phyloP scores from a whole-genome alignment of 2,888 invertebrate species.

The Yponomeuta evonymella region DNA sequence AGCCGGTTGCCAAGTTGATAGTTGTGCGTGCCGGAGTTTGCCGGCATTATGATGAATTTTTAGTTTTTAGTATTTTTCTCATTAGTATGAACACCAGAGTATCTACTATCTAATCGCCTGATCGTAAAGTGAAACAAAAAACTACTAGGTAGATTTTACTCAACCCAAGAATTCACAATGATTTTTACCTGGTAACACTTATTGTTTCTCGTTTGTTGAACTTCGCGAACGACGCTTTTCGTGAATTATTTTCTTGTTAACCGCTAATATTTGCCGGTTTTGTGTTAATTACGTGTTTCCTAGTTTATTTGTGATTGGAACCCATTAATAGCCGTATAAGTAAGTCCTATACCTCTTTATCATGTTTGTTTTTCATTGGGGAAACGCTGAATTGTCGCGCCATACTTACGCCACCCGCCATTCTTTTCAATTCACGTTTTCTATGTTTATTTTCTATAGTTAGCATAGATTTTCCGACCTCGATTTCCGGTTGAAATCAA shows the following conservation, averaged over 20 bases:
- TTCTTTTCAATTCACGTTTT: constrained; percentile 34
- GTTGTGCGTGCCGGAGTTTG: too few relatives aligned
- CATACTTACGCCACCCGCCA: constrained; percentile 64
- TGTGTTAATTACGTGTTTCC: neutral
- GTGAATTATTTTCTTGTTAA: neutral
- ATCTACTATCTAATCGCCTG: too few relatives aligned
- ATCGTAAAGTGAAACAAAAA: neutral
- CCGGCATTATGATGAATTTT: too few relatives aligned
- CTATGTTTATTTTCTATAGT: constrained; percentile 31
- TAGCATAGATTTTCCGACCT: constrained; percentile 21
- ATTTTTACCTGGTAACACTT: neutral
- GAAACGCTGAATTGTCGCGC: constrained; percentile 38
- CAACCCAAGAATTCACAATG: neutral
- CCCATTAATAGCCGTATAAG: neutral
- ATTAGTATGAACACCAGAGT: too few relatives aligned
- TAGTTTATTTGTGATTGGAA: constrained; percentile 19
- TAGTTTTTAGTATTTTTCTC: too few relatives aligned
- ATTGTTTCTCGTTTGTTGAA: constrained; percentile 3
- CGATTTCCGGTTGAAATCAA: constrained; percentile 9
- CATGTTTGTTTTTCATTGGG: constrained; percentile 16
- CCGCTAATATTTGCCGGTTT: constrained; percentile 4
- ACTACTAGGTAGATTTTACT: neutral
- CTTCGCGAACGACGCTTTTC: constrained; percentile 2
- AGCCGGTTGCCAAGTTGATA: too few relatives aligned
- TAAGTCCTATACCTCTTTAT: neutral